A percentile compares a stretch with the other conserved stretches of the same genome.
Conservation (phyloP, 2,113 vertebrate species). For the Bos javanicus region DNA sequence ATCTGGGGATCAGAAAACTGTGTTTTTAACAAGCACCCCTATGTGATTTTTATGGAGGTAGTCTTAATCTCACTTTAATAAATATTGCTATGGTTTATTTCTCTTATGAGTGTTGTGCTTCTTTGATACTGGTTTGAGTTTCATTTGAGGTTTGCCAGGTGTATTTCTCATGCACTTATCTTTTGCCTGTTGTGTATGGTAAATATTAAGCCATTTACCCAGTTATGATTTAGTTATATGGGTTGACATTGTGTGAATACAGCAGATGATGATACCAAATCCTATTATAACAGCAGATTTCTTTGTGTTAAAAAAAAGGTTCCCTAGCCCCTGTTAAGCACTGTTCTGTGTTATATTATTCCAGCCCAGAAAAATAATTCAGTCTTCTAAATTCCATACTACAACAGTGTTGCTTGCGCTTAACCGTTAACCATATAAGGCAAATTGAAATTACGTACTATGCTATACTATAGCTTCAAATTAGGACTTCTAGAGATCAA, state of each 20-base stretch:
- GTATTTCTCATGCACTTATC: neutral
- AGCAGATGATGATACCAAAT: neutral
- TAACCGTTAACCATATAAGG: neutral
- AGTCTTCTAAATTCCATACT: neutral
- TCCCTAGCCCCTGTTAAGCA: neutral
- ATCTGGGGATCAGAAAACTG: neutral
- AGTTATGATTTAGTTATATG: constrained; percentile 1
- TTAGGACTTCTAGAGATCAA: constrained; percentile 27
- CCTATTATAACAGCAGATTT: neutral
- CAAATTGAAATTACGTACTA: neutral
- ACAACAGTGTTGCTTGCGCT: neutral
- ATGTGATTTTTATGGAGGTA: neutral
- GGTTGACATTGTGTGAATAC: neutral
- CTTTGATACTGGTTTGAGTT: neutral
- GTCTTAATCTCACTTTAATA: neutral
- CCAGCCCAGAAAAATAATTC: constrained; percentile 4
- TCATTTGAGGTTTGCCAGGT: neutral
- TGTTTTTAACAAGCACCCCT: neutral
- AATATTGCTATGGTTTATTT: neutral
- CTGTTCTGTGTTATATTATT: neutral
- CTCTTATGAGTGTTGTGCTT: neutral
- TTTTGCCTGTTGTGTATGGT: neutral
- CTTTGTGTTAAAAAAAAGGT: neutral
- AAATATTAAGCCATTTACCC: constrained; percentile 20
- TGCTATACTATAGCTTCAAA: neutral